Evolutionary conservation across 1,140 invertebrate species (phyloP).

Genomic region (Thaumetopoea pityocampa): DNA sequence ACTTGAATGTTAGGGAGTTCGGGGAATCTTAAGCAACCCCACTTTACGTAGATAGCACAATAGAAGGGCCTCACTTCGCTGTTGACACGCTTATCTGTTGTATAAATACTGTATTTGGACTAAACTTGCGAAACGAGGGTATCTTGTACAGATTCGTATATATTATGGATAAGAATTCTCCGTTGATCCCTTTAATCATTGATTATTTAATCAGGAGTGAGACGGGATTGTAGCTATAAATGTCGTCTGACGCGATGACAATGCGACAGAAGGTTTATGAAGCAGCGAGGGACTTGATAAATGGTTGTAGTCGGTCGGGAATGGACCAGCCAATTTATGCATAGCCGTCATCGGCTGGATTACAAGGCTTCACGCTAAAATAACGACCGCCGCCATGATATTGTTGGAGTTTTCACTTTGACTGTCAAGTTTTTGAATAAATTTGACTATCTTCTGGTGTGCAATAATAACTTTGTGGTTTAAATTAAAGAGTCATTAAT

Average conservation of each 20-base stretch:
- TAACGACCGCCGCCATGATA: conserved; percentile 11
- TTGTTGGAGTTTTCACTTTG: conserved; percentile 4
- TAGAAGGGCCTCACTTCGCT: conserved; percentile 17
- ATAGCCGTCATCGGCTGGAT: conserved; percentile 38
- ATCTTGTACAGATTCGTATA: conserved; percentile 15
- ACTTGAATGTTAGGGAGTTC: conserved; percentile 22
- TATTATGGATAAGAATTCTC: conserved; percentile 24
- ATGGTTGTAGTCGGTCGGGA: conserved; percentile 30
- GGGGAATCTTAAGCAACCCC: conserved; percentile 18
- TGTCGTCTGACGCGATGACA: conserved; percentile 53
- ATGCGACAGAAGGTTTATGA: conserved; percentile 53
- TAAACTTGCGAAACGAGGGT: conserved; percentile 16
- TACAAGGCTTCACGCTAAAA: conserved; percentile 20
- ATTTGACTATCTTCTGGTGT: too few species aligned
- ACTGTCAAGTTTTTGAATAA: too few species aligned
- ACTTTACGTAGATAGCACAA: conserved; percentile 21
- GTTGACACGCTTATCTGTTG: conserved; percentile 22
- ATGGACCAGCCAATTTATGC: conserved; percentile 39
- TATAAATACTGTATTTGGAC: conserved; percentile 23
- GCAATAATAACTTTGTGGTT: too few species aligned
- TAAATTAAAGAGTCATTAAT: too few species aligned
- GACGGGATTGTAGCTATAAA: conserved; percentile 45
- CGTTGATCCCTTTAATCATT: conserved; percentile 19
- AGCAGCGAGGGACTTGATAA: conserved; percentile 42
- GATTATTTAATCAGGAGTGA: conserved; percentile 43